phyloP scores from a whole-genome alignment of 2,888 invertebrate species.

The Hyles lineata region DNA sequence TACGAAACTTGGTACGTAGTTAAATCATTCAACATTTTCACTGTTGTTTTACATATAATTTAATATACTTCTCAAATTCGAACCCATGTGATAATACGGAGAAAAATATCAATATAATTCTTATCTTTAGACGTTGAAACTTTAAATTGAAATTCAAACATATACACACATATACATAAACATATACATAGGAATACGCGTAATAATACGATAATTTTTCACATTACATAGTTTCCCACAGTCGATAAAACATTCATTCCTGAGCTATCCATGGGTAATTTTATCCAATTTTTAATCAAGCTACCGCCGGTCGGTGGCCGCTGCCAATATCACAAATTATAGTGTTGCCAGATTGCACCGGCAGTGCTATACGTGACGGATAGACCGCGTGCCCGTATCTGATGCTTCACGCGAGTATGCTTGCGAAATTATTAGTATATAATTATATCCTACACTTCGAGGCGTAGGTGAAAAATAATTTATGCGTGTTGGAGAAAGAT shows the following conservation, averaged over 20 bases:
- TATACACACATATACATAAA: not conserved
- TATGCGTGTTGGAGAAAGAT: too few relatives aligned
- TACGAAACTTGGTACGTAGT: too few relatives aligned
- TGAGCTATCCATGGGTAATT: slow-evolving; percentile 70
- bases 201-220: not conserved
- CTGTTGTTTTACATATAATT: too few relatives aligned
- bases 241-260: slow-evolving; percentile 59
- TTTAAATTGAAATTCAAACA: not conserved
- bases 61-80: too few relatives aligned
- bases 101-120: too few relatives aligned
- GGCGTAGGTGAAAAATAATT: too few relatives aligned
- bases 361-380: slow-evolving; percentile 67
- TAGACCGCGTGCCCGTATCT: slow-evolving; percentile 10
- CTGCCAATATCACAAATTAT: slow-evolving; percentile 81
- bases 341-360: slow-evolving; percentile 75
- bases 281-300: slow-evolving; percentile 67
- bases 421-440: not conserved
- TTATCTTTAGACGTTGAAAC: too few relatives aligned
- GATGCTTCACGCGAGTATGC: not conserved
- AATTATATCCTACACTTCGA: too few relatives aligned
- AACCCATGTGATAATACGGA: too few relatives aligned
- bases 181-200: not conserved
- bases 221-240: slow-evolving; percentile 51
- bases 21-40: too few relatives aligned
- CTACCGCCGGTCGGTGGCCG: slow-evolving; percentile 60